Base-by-base conservation (phyloP, 2,888 invertebrate genomes). In the Leucophora obtusa region DNA sequence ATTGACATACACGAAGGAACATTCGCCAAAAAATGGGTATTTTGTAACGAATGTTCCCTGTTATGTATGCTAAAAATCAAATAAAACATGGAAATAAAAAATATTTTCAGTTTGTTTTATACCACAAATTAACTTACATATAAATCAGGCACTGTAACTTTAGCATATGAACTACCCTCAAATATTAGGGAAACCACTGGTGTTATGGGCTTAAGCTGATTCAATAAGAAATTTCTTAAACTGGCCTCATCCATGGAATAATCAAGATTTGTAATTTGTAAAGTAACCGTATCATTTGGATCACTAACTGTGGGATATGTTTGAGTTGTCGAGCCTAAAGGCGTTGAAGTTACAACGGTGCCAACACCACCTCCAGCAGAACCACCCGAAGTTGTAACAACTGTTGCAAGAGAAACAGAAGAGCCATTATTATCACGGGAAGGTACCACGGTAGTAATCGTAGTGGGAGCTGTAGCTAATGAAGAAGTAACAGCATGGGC, bases 251-350 rank as follows among this genome's bases (percentile, higher is more conserved):
- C 91, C 85, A 90, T 86, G 17, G 90, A 88, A 79, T 89, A 89
- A 81, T 91, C 91, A 60, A 91, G 84, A 84, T 91, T 91, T 51
- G 89, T 90, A 2, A 91, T 90, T 84, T 90, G 90, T 74, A 91
- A 78, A 0, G 90, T 90, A 11, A 90, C 86, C 0, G 86, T 84
- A 68, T 88, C 88, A 51, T 83, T 87, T 10, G 83, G 78, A 56
- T 87, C 86, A 21, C 76, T 83, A 5, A 83, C 82, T 9, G 82
- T 84, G 21, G 84, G 76, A 69, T 84, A 84, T 9, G 82, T 24
- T 51, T 82, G 82, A 6, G 33, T 6, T 5, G 50, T 8, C 1
- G 70, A 28, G 43, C 24, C 77, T 50, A 60, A 77, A 0, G 76
- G 76, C 3, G 73, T 68, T 5, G 82, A 76, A 5, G 74, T 74